These are phyloP conservation scores for Platycercus adscitus DNA, from an alignment of 2,113 vertebrate genomes.

Conservation along the genomic window DNA sequence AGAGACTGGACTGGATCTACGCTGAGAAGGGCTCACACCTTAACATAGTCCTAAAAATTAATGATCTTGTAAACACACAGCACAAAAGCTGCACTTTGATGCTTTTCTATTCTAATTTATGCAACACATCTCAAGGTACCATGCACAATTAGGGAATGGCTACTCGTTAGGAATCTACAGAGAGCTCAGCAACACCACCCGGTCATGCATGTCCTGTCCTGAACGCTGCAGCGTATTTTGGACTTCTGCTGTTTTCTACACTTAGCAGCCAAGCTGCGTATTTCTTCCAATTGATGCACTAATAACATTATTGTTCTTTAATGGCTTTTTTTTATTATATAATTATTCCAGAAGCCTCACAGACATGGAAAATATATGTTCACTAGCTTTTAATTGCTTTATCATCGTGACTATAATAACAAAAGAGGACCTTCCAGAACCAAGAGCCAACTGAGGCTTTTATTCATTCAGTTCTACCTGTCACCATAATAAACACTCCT, in stretches of 20 bases:
- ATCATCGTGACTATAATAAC: constrained; percentile 23
- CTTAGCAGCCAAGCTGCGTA: background rate
- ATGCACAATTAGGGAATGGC: background rate
- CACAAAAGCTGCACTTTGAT: background rate
- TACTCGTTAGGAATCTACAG: background rate
- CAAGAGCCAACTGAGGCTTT: background rate
- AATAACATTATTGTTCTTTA: constrained; percentile 40
- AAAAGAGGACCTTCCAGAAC: constrained; percentile 27
- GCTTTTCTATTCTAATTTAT: background rate
- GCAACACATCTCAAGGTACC: background rate
- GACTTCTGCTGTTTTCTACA: background rate
- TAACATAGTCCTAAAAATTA: background rate
- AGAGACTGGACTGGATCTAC: background rate
- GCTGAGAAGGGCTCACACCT: background rate
- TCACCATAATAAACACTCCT: background rate
- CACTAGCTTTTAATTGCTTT: constrained; percentile 40
- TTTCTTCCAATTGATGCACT: background rate
- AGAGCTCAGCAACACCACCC: background rate
- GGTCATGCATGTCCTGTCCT: background rate
- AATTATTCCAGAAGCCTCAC: constrained; percentile 36
- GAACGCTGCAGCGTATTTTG: background rate
- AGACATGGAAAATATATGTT: constrained; percentile 11
- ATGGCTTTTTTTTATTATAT: constrained; percentile 27
- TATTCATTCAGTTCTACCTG: background rate
- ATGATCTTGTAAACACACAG: background rate